These are phyloP conservation scores for Bradypodion ventrale DNA, from an alignment of 2,797 vertebrate genomes.

Conservation along the genomic window DNA sequence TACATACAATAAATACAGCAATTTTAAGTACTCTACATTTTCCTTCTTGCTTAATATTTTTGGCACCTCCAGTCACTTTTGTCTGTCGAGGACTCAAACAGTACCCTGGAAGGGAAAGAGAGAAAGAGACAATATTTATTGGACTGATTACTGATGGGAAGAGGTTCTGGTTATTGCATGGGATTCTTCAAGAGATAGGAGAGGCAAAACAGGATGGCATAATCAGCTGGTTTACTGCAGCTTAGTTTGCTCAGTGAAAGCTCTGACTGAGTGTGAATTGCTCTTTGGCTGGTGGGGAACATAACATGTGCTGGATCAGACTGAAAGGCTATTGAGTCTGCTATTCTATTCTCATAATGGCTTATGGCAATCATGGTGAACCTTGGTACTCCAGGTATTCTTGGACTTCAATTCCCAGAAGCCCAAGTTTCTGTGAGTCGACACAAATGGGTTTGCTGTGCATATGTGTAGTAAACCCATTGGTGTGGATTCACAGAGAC, in stretches of 20 bases:
- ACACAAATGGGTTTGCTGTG: too few species aligned
- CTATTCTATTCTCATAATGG: background rate
- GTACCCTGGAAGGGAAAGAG: background rate
- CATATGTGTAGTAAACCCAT: too few species aligned
- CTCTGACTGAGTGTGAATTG: background rate
- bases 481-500: too few species aligned
- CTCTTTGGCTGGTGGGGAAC: background rate
- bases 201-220: background rate
- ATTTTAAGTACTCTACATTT: background rate
- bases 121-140: background rate
- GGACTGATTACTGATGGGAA: background rate
- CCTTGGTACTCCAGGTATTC: too few species aligned
- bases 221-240: background rate
- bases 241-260: background rate
- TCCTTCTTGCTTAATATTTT: constrained; percentile 2
- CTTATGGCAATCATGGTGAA: too few species aligned
- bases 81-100: background rate
- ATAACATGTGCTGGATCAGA: background rate
- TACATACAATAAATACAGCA: constrained; percentile 28
- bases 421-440: too few species aligned
- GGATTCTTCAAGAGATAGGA: background rate
- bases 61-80: constrained; percentile 28
- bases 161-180: background rate
- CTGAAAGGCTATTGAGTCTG: background rate
- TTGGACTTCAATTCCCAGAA: too few species aligned